phyloP scores from a whole-genome alignment of 2,113 vertebrate genomes.

The Macrotus californicus region DNA sequence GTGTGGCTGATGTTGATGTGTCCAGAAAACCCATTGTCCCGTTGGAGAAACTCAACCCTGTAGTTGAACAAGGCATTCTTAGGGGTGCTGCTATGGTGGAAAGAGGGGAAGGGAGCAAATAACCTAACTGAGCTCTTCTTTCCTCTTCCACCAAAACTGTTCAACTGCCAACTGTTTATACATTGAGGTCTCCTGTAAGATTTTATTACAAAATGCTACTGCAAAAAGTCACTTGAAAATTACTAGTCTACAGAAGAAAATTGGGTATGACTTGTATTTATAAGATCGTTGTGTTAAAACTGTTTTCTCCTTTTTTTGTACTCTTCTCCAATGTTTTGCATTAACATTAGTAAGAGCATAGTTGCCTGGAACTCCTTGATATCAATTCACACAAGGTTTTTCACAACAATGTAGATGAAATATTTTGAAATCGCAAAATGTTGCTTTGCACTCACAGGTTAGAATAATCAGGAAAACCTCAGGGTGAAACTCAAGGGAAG shows the following conservation, averaged over 20 bases:
- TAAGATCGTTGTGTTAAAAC: background rate
- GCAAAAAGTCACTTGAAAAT: background rate
- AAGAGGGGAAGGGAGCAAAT: background rate
- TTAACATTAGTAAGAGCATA: background rate
- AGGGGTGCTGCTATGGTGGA: background rate
- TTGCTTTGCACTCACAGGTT: background rate
- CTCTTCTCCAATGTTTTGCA: background rate
- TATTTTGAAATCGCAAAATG: background rate
- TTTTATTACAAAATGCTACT: background rate
- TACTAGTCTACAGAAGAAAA: background rate
- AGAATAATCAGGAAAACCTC: background rate
- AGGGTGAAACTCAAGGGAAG: background rate
- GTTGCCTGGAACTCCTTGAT: background rate
- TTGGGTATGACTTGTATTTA: background rate
- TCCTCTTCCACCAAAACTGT: background rate
- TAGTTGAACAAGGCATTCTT: background rate
- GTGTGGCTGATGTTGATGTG: accelerated
- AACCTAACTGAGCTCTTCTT: background rate
- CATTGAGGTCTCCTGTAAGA: background rate
- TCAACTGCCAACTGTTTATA: background rate
- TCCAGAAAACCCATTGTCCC: background rate
- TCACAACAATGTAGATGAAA: background rate
- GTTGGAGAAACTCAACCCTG: background rate
- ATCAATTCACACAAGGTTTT: background rate
- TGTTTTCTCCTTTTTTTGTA: background rate